Base-by-base conservation (phyloP, 2,113 vertebrate species). In the Manacus vitellinus region DNA sequence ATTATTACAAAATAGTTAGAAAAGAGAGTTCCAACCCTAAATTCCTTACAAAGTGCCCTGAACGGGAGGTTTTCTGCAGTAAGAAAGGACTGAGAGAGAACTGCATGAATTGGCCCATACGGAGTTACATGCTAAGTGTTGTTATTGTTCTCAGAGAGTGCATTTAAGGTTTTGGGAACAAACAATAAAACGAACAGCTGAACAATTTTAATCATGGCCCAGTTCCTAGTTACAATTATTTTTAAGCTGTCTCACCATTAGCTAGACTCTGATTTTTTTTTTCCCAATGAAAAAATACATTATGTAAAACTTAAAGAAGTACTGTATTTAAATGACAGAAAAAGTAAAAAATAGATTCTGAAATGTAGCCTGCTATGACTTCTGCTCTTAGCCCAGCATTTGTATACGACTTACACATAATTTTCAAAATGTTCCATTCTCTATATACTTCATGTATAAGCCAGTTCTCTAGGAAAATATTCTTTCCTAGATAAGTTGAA, bases 141-240 rank as follows among this genome's bases (percentile, higher is more conserved):
- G 95, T 97, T 96, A 97, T 97, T 98, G 96, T 98, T 97, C 96
- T 97, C 97, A 84, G 84, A 97, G 95, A 98, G 96, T 96, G 97
- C 97, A 98, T 97, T 97, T 97, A 97, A 98, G 96, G 96, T 97
- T 97, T 96, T 96, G 96, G 92, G 97, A 96, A 97, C 96, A 97
- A 97, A 97, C 96, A 97, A 97, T 98, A 97, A 97, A 97, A 97
- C 0, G 93, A 97, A 98, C 94, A 97, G 96, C 95, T 97, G 97
- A 97, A 96, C 94, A 96, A 96, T 96, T 97, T 96, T 98, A 97
- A 97, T 97, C 90, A 93, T 97, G 96, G 97, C 96, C 94, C 95
- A 74, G 84, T 97, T 97, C 97, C 95, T 97, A 97, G 94, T 87
- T 94, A 97, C 96, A 97, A 98, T 97, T 97, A 97, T 97, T 98